Evolutionary conservation across 2,113 vertebrate genomes (phyloP).

Genomic region (Sapayoa aenigma): DNA sequence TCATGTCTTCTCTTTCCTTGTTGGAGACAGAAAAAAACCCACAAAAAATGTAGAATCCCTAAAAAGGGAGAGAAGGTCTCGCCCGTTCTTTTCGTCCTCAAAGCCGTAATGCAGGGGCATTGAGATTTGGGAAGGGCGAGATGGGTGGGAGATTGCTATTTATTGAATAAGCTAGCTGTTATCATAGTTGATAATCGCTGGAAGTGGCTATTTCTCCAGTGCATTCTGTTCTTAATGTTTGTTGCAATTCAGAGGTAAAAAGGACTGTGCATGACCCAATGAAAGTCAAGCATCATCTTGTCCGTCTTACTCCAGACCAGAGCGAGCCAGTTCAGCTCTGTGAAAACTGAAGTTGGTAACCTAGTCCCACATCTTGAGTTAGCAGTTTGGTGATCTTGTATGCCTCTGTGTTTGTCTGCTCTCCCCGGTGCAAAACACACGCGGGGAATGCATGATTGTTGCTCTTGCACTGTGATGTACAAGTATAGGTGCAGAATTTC

Average conservation of each 20-base stretch:
- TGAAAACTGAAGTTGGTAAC: neutral
- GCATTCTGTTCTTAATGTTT: neutral
- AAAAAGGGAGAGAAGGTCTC: neutral
- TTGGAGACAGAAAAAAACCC: neutral
- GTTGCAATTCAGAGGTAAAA: neutral
- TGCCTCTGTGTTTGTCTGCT: neutral
- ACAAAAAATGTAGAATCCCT: neutral
- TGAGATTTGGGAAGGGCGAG: neutral
- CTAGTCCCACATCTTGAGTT: neutral
- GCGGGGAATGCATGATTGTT: accelerated
- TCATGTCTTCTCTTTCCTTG: neutral
- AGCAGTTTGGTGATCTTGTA: neutral
- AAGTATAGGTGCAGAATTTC: neutral
- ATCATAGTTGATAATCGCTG: neutral
- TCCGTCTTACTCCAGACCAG: neutral
- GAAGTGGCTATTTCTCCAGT: neutral
- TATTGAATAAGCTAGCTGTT: neutral
- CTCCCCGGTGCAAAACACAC: neutral
- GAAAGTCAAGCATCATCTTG: neutral
- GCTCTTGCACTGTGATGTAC: neutral
- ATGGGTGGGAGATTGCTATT: neutral
- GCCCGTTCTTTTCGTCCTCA: neutral
- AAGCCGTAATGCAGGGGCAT: neutral
- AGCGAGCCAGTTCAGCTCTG: neutral
- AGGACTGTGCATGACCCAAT: neutral